Percentiles rank a stretch among this genome's conserved stretches.
Evolutionary conservation across 2,797 vertebrate genomes (phyloP).

Genomic region (Aviceda leuphotes): DNA sequence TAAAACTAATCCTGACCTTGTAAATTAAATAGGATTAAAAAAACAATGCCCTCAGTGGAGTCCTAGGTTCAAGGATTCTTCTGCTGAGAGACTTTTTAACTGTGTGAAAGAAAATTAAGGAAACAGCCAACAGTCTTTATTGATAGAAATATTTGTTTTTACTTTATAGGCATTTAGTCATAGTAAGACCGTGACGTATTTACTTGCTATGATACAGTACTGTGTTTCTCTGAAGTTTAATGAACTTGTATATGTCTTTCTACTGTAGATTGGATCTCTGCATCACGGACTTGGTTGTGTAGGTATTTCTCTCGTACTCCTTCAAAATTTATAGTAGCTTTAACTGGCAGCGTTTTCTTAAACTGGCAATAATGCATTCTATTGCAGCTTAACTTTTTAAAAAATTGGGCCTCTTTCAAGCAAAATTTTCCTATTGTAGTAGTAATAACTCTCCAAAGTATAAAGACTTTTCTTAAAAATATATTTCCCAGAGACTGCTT

Average conservation of each 20-base stretch:
- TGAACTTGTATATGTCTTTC: constrained; percentile 62
- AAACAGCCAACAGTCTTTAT: neutral
- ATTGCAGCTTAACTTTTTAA: neutral
- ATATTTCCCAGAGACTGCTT: neutral
- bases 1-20: constrained; percentile 14
- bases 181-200: constrained; percentile 28
- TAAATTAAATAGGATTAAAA: neutral
- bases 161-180: constrained; percentile 59
- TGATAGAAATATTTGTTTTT: constrained; percentile 47
- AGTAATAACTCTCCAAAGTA: neutral
- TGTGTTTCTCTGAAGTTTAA: constrained; percentile 72
- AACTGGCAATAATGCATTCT: neutral
- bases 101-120: neutral
- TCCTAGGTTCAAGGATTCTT: neutral
- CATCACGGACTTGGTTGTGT: constrained; percentile 97
- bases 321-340: neutral
- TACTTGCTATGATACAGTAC: constrained; percentile 55
- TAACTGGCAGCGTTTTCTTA: neutral
- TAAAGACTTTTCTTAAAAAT: neutral
- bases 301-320: constrained; percentile 76
- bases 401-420: neutral
- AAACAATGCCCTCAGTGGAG: neutral
- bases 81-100: neutral
- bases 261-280: constrained; percentile 91
- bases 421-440: neutral